Percentiles rank a stretch among this genome's conserved stretches.
These are phyloP conservation scores for Gymnopithys bicolor DNA, from an alignment of 2,797 vertebrate species.

Conservation along the genomic window DNA sequence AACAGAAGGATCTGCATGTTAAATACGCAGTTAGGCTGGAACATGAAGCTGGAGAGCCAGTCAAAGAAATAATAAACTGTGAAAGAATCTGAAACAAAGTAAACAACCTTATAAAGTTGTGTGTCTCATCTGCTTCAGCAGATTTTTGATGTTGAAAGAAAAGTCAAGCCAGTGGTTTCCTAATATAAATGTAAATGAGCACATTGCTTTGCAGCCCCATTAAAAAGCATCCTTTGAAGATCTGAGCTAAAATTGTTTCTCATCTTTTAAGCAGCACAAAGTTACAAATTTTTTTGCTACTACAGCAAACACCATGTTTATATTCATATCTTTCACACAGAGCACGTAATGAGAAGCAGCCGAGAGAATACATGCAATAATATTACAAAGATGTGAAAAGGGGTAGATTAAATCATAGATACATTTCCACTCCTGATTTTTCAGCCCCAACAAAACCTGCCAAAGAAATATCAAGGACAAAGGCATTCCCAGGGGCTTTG, in stretches of 20 bases:
- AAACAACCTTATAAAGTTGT: constrained; percentile 40
- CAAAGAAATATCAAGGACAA: not conserved
- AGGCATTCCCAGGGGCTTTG: not conserved
- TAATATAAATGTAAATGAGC: constrained; percentile 22
- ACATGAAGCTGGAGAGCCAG: constrained; percentile 11
- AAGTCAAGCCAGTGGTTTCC: not conserved
- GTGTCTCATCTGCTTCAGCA: not conserved
- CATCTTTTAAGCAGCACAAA: not conserved
- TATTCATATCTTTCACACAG: not conserved
- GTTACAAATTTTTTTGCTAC: not conserved
- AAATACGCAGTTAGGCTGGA: constrained; percentile 40
- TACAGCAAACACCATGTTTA: not conserved
- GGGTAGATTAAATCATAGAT: not conserved
- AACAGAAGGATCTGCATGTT: constrained; percentile 47
- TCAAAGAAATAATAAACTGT: constrained; percentile 54
- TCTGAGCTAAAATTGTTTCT: not conserved
- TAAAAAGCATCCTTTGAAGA: not conserved
- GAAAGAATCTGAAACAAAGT: constrained; percentile 50
- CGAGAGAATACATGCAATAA: not conserved
- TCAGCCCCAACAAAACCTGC: not conserved
- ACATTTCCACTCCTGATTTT: not conserved
- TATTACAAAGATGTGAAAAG: not conserved
- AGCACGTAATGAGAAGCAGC: not conserved
- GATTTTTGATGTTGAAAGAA: constrained; percentile 6
- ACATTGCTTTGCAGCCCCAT: not conserved